Base-by-base conservation (phyloP, 2,797 vertebrate species). In the Anguilla megastoma region DNA sequence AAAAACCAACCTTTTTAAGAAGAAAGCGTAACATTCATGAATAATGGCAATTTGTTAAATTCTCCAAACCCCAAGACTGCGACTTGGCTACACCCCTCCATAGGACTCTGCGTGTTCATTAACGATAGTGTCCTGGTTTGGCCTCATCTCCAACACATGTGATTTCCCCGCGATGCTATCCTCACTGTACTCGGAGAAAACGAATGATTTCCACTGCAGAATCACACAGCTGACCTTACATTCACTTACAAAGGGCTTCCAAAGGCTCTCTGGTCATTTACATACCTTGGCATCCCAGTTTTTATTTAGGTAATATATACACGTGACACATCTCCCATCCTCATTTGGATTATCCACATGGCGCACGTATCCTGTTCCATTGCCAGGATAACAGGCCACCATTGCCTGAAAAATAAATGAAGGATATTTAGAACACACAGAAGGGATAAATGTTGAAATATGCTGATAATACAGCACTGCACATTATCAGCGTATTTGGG, bases 281-380 rank as follows among this genome's bases (percentile, higher is more conserved):
- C 95, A 82, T 96, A 99, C 98, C 98, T 98, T 98, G 94, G 97
- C 96, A 93, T 97, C 97, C 98, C 98, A 99, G 93, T 97, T 97
- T 96, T 97, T 98, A 97, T 99, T 99, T 93, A 99, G 97, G 94
- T 99, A 99, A 96, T 99, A 99, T 96, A 99, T 99, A 97, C 98
- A 98, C 0, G 98, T 99, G 94, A 98, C 97, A 92, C 98, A 99
- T 93, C 98, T 97, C 93, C 98, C 98, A 1, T 99, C 98, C 91
- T 97, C 97, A 86, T 99, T 98, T 88, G 98, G 98, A 91, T 99
- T 99, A 94, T 99, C 98, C 92, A 99, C 98, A 69, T 99, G 98
- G 54, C 98, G 97, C 87, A 99, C 98, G 0, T 99, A 99, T 93
- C 98, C 97, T 0, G 97, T 98, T 90, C 98, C 98, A 0, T 98